Conservation (phyloP, 2,888 invertebrate genomes). For the Ophonus ardosiacus region DNA sequence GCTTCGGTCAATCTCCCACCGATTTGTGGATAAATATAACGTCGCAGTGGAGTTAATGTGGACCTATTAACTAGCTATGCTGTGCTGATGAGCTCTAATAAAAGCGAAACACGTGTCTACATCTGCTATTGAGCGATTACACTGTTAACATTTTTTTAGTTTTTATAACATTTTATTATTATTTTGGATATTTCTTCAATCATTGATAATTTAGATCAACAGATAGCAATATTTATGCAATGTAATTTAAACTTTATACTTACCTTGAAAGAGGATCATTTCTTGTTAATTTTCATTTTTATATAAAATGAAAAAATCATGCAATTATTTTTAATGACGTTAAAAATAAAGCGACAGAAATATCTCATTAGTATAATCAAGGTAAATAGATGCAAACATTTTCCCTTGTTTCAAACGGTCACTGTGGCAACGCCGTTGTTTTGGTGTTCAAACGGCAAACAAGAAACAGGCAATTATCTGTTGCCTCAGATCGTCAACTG, state of each 20-base stretch:
- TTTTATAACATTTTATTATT: no score
- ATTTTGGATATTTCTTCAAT: no score
- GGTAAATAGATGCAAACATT: conserved; percentile 5
- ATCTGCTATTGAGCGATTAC: no score
- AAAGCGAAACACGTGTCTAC: no score
- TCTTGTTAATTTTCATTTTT: neutral
- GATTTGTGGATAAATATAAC: no score
- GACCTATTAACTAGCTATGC: no score
- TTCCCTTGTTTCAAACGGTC: neutral
- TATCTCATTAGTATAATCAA: neutral
- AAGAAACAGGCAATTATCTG: conserved; percentile 34
- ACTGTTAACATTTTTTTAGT: no score
- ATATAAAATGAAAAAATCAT: neutral
- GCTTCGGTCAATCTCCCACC: no score
- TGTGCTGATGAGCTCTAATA: no score
- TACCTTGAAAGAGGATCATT: neutral
- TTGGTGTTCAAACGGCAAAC: neutral
- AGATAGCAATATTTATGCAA: no score
- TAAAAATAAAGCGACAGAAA: neutral
- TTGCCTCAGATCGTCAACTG: conserved; percentile 9
- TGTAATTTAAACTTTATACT: neutral
- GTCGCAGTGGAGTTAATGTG: no score
- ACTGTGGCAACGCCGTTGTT: conserved; percentile 12
- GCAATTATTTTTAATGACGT: conserved; percentile 16
- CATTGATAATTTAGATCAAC: no score